Evolutionary conservation across 2,888 invertebrate species (phyloP), one percentile per base, ranked within the genome.

Genomic region (Dryobota labecula): DNA sequence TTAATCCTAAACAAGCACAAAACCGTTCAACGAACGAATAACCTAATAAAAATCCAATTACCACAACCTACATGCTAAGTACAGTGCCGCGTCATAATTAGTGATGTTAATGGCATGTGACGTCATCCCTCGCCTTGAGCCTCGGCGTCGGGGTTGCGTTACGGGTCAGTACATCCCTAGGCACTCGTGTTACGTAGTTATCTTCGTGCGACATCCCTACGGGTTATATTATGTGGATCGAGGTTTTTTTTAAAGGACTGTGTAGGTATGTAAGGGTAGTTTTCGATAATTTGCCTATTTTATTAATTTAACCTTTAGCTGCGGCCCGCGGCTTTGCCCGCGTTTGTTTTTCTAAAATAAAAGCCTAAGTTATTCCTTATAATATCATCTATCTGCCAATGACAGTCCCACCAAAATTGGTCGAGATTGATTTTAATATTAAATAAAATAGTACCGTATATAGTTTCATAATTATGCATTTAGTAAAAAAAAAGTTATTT

Each of bases 101-200:
- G 61, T 80, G 58, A 76, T 65, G 67, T 49, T 76, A 76, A 81
- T 68, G 65, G 62, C 63, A 66, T 80, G n/a, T 78, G 71, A 69
- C 77, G 81, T 81, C 77, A 76, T 57, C 57, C 13, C 43, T 66
- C 41, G 62, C 78, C 80, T 70, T 70, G 67, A 53, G 58, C 65
- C 36, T 3, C 66, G 49, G 24, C 76, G 54, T 43, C 47, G 58
- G 80, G 70, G 70, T 70, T 54, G 62, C 27, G 57, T 65, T 80
- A 64, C 71, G 67, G 77, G 81, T 72, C 77, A 72, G 43, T 20
- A 56, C 67, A 57, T 81, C 79, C 79, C 79, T 58, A 58, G 79
- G 76, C 61, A 27, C 60, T 81, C 71, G 54, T 72, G 45, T 81
- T 71, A 78, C 63, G 80, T 72, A 68, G 77, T 79, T 71, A 76